These are phyloP conservation scores for Tigriopus californicus DNA, from an alignment of 2,888 invertebrate species.

Conservation along the genomic window DNA sequence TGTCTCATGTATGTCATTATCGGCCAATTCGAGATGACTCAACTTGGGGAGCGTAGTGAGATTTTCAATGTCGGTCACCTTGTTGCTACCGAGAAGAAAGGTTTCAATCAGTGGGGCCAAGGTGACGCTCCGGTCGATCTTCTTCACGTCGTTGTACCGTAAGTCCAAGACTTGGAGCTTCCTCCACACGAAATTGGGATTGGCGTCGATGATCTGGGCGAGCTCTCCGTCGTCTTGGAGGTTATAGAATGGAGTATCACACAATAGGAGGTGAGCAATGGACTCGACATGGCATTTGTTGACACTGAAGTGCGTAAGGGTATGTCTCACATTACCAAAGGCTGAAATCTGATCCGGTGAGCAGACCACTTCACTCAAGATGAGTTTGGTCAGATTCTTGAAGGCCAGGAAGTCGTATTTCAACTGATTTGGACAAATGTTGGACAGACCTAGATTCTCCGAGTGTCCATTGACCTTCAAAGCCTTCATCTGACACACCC, in stretches of 20 bases:
- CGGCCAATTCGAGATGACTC: slow-evolving; percentile 52
- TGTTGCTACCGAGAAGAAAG: slow-evolving; percentile 57
- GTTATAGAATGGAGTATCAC: slow-evolving; percentile 39
- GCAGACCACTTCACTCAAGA: slow-evolving; percentile 39
- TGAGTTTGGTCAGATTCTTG: slow-evolving; percentile 47
- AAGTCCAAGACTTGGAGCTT: slow-evolving; percentile 28
- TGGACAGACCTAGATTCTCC: slow-evolving; percentile 54
- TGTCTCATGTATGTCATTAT: slow-evolving; percentile 52
- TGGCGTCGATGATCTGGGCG: not conserved
- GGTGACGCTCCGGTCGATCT: slow-evolving; percentile 60
- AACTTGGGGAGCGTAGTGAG: slow-evolving; percentile 58
- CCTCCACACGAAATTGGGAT: slow-evolving; percentile 28
- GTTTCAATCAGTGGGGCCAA: slow-evolving; percentile 47
- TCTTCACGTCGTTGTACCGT: slow-evolving; percentile 30
- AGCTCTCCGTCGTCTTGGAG: slow-evolving; percentile 15
- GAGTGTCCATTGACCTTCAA: slow-evolving; percentile 47
- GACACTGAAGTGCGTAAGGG: slow-evolving; percentile 42
- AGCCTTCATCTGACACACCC: slow-evolving; percentile 45
- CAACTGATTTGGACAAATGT: slow-evolving; percentile 58
- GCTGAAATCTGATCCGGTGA: slow-evolving; percentile 47
- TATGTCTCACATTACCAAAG: slow-evolving; percentile 40
- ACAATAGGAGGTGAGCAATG: slow-evolving; percentile 58
- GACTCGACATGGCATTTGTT: slow-evolving; percentile 44
- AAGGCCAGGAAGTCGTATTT: slow-evolving; percentile 60
- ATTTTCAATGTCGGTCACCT: slow-evolving; percentile 47